These are phyloP conservation scores for Drosophila chauvacae DNA, from an alignment of 1,140 invertebrate species.

Conservation along the genomic window DNA sequence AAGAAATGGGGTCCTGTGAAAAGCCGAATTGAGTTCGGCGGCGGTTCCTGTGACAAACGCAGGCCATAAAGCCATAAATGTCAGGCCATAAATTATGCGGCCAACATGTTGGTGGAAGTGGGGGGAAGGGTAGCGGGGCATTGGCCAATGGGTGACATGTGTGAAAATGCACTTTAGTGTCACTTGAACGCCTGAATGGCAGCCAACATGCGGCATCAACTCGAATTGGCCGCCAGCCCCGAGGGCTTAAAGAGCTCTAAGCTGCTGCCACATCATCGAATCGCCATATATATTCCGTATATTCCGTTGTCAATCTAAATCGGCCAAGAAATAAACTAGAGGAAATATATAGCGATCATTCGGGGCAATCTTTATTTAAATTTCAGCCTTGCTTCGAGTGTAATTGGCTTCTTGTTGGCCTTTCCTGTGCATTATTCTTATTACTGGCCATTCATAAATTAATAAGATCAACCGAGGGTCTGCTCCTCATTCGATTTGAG, in stretches of 20 bases:
- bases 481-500: not conserved
- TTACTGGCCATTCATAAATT: constrained; percentile 15
- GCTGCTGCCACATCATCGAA: constrained; percentile 24
- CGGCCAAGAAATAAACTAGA: not conserved
- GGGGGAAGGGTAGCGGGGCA: not conserved
- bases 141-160: constrained; percentile 56
- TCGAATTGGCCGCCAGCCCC: constrained; percentile 5
- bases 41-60: constrained; percentile 55
- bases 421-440: not conserved
- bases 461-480: not conserved
- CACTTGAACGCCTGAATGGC: constrained; percentile 62
- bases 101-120: not conserved
- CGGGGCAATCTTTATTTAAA: not conserved
- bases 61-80: constrained; percentile 77
- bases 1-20: constrained; percentile 27
- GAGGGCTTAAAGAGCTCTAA: constrained; percentile 24
- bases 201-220: constrained; percentile 25
- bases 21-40: constrained; percentile 4
- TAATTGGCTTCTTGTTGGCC: not conserved
- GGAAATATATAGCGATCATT: not conserved
- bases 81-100: constrained; percentile 72
- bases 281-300: constrained; percentile 5
- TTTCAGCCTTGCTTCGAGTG: not conserved
- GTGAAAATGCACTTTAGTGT: constrained; percentile 74
- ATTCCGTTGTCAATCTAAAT: not conserved